phyloP scores from a whole-genome alignment of 2,888 invertebrate species.

The Diplolepis rosae region DNA sequence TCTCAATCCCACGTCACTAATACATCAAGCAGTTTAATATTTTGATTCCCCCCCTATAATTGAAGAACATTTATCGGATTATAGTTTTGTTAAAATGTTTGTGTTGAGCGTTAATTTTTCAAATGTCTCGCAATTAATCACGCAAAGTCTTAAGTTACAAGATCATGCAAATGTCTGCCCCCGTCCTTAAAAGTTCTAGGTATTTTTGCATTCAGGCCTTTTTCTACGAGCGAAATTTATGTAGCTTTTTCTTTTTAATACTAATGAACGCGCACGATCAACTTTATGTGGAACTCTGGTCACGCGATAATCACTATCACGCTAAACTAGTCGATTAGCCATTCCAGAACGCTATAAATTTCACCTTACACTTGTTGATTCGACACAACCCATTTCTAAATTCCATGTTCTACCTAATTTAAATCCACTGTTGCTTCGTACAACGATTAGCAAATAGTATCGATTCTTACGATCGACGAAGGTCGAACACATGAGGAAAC shows the following conservation, averaged over 20 bases:
- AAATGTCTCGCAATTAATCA: not conserved
- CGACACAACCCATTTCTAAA: slow-evolving; percentile 29
- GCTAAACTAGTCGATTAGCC: slow-evolving; percentile 28
- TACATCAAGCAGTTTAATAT: no score
- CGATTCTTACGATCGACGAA: slow-evolving; percentile 22
- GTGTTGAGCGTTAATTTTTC: not conserved
- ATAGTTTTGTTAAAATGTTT: no score
- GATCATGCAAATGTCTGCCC: slow-evolving; percentile 8
- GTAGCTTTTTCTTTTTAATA: slow-evolving; percentile 22
- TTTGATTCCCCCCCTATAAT: no score
- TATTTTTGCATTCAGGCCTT: slow-evolving; percentile 7
- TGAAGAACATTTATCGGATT: no score
- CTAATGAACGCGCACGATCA: slow-evolving; percentile 18
- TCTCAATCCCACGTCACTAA: no score
- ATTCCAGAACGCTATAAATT: slow-evolving; percentile 17
- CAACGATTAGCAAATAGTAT: slow-evolving; percentile 29
- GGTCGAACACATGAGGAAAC: not conserved
- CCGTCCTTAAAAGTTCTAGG: not conserved
- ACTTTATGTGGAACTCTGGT: slow-evolving; percentile 26
- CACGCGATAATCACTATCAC: slow-evolving; percentile 29
- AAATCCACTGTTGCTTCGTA: slow-evolving; percentile 27
- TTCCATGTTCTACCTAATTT: slow-evolving; percentile 30
- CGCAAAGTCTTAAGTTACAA: slow-evolving; percentile 1
- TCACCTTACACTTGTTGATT: slow-evolving; percentile 16
- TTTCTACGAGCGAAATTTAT: slow-evolving; percentile 26